Conservation (phyloP, 2,113 vertebrate genomes). For the Indicator maculatus region DNA sequence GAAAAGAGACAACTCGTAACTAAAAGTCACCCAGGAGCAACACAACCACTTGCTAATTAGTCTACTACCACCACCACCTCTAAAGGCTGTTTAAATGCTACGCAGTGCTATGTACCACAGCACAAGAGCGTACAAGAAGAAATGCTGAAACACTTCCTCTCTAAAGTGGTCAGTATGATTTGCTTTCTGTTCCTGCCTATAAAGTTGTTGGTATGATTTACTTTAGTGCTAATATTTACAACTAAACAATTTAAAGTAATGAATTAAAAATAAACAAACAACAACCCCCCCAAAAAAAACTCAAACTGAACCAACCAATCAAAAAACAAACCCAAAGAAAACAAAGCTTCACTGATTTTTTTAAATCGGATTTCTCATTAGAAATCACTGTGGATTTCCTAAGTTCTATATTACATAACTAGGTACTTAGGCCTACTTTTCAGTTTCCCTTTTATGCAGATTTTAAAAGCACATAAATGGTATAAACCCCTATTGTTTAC, state of each 20-base stretch:
- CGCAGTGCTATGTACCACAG: background rate
- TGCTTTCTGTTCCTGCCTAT: background rate
- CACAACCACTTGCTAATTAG: background rate
- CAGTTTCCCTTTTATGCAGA: background rate
- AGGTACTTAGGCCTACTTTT: background rate
- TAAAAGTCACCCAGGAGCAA: background rate
- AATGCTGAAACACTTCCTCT: background rate
- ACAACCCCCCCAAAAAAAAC: background rate
- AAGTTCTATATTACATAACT: background rate
- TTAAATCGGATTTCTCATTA: background rate
- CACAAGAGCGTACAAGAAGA: background rate
- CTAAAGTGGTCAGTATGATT: background rate
- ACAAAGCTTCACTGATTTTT: background rate
- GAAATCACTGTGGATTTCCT: background rate
- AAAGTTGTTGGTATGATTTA: background rate
- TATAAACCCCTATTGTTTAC: background rate
- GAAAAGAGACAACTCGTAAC: background rate
- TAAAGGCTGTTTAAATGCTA: background rate
- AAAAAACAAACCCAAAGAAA: background rate
- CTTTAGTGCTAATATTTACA: background rate
- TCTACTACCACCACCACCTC: background rate
- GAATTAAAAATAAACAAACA: background rate
- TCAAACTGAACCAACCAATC: too few species aligned
- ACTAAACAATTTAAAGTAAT: background rate
- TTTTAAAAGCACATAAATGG: background rate